A percentile compares a stretch with the other conserved stretches of the same genome.
Evolutionary conservation across 2,888 invertebrate genomes (phyloP).

Genomic region (Adelphocoris suturalis): DNA sequence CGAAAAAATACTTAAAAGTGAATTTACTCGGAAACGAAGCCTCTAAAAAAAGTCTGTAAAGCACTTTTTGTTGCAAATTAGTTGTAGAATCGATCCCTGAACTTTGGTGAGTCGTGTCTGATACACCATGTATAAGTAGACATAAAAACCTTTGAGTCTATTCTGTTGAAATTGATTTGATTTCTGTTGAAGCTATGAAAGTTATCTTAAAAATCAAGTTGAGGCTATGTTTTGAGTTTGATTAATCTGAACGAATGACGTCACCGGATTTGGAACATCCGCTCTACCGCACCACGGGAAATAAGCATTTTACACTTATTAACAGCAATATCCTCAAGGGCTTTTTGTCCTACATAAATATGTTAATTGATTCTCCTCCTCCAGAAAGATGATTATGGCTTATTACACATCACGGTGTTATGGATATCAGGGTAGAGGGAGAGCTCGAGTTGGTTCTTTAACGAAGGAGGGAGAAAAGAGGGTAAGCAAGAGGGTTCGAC

Average conservation of each 20-base stretch:
- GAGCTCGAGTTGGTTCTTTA: background rate
- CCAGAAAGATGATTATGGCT: conserved; percentile 17
- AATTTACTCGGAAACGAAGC: too few species aligned
- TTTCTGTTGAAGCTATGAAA: too few species aligned
- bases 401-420: conserved; percentile 35
- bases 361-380: conserved; percentile 10
- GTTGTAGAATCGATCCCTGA: too few species aligned
- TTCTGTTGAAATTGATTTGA: too few species aligned
- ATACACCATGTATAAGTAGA: too few species aligned
- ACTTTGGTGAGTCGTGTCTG: too few species aligned
- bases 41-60: too few species aligned
- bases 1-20: too few species aligned
- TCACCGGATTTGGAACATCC: conserved; percentile 14
- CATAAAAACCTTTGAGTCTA: too few species aligned
- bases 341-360: conserved; percentile 9
- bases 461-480: conserved; percentile 11
- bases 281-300: background rate
- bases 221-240: too few species aligned
- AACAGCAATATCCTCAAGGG: conserved; percentile 6
- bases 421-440: conserved; percentile 12
- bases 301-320: conserved; percentile 6
- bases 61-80: too few species aligned
- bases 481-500: background rate
- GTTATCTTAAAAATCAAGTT: too few species aligned
- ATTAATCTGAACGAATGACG: background rate